phyloP scores from a whole-genome alignment of 2,888 invertebrate genomes.

The Zelleria hepariella region DNA sequence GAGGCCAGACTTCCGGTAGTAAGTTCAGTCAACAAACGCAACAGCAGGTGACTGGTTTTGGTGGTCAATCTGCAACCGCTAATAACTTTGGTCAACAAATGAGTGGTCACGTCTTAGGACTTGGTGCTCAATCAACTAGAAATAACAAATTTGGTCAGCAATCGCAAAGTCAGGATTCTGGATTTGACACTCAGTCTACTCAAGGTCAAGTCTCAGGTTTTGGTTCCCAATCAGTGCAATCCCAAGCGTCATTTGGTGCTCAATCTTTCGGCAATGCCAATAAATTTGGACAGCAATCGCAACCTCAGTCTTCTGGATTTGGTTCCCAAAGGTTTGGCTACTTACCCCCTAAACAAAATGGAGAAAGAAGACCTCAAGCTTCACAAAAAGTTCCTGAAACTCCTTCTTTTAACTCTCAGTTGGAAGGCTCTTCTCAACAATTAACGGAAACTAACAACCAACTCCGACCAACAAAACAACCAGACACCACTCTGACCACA shows the following conservation, averaged over 20 bases:
- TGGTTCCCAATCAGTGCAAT: not conserved
- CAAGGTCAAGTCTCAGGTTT: not conserved
- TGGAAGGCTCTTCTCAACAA: not conserved
- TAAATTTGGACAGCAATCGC: not conserved
- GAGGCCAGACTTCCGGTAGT: not conserved
- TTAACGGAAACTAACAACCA: not conserved
- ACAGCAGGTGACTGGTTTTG: not conserved
- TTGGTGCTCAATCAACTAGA: too few species aligned
- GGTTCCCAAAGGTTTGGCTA: constrained; percentile 26
- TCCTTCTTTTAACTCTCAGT: not conserved
- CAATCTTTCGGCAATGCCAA: constrained; percentile 16
- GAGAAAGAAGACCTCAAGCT: not conserved
- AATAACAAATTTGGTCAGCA: too few species aligned
- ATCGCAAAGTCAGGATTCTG: too few species aligned
- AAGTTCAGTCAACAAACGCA: not conserved
- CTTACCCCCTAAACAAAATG: constrained; percentile 22
- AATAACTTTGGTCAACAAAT: not conserved
- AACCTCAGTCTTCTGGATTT: constrained; percentile 10
- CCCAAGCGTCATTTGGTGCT: not conserved
- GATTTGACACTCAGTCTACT: not conserved
- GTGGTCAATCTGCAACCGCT: not conserved
- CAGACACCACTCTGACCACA: not conserved
- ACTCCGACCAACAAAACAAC: not conserved
- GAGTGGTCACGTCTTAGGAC: not conserved
- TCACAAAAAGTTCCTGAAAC: not conserved